These are phyloP conservation scores for Hyposmocoma kahamanoa DNA, from an alignment of 1,140 invertebrate genomes.

Conservation along the genomic window DNA sequence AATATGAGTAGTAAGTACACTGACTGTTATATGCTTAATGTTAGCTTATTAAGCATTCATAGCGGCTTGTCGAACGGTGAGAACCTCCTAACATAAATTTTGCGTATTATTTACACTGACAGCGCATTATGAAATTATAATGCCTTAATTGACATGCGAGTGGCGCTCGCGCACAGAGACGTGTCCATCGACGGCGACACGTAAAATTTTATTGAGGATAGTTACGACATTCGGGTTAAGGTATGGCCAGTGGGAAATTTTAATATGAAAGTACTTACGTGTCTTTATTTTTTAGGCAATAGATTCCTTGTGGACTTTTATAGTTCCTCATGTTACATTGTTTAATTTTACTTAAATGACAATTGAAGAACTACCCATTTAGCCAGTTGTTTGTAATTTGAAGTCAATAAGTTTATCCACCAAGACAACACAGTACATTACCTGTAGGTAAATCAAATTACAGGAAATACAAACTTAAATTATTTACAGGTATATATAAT, in stretches of 20 bases:
- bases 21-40: constrained; percentile 51
- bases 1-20: constrained; percentile 62
- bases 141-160: constrained; percentile 55
- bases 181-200: constrained; percentile 40
- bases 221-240: constrained; percentile 9
- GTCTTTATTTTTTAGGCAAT: not conserved
- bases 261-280: not conserved
- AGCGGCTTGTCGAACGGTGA: constrained; percentile 57
- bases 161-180: constrained; percentile 29
- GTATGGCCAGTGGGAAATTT: not conserved
- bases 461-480: no score
- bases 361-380: no score
- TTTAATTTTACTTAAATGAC: no score
- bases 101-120: constrained; percentile 71
- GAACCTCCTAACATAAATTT: constrained; percentile 72
- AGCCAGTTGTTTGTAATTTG: no score
- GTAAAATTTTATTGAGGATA: constrained; percentile 44
- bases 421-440: no score
- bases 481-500: no score
- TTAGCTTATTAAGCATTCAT: constrained; percentile 58
- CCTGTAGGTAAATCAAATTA: no score
- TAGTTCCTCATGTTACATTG: no score
- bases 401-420: no score
- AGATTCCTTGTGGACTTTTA: no score
- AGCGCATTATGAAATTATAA: constrained; percentile 73